Evolutionary conservation across 2,113 vertebrate species (phyloP), one percentile per base, ranked within the genome.

Genomic region (Scartelaos histophorus): DNA sequence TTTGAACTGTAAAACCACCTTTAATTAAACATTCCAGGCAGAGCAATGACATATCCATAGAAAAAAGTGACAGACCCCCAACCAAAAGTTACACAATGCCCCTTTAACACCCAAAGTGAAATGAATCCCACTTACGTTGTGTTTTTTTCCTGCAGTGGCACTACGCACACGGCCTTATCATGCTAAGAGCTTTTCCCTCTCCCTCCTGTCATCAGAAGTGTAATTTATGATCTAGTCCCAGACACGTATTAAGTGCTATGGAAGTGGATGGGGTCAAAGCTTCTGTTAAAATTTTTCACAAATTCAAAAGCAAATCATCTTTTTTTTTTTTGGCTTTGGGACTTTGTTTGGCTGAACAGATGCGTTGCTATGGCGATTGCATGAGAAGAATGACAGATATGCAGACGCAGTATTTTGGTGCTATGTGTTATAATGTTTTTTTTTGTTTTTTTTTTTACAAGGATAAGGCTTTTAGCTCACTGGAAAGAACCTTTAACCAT

Each of bases 121-220:
- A 66, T 69, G 24, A 17, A 22, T 61, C n/a, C 49, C 49, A 29
- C 38, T 66, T 16, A 71, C 75, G 84, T 74, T 74, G 71, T 10
- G 74, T 81, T 67, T 64, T 75, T 81, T 67, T 64, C 73, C 75
- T 87, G 71, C 78, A 75, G 67, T 69, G n/a, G 13, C 67, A 69
- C 3, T 49, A 24, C 38, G 9, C 10, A n/a, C 47, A 19, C 19
- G 25, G 56, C 70, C 77, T 80, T 74, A 76, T 78, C 64, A 70
- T 13, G 38, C 19, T 15, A 46, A 66, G 34, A 45, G 34, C 47
- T 21, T 66, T 21, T 47, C 45, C 67, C 71, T 24, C 38, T 47
- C 11, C 51, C 2, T 53, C 49, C n/a, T 5, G 22, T 22, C 38
- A 72, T 57, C 12, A 53, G 66, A 69, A 21, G 0, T 58, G 67